These are phyloP conservation scores for Anoura caudifer DNA, from an alignment of 2,113 vertebrate species.

Conservation along the genomic window DNA sequence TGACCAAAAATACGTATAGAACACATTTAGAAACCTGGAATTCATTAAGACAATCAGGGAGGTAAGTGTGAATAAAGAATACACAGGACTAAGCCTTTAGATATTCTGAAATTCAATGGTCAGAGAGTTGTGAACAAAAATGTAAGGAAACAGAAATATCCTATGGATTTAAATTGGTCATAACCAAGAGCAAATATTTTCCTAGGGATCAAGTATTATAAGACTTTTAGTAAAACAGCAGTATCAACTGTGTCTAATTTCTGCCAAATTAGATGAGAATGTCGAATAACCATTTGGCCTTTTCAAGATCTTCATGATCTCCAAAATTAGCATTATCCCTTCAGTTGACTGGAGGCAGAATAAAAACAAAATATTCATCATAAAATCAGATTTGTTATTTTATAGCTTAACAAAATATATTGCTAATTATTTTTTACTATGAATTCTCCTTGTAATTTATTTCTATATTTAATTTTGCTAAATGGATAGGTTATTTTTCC, in stretches of 20 bases:
- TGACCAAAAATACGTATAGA: not conserved
- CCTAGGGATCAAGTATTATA: not conserved
- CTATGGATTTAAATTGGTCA: not conserved
- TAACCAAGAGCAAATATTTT: not conserved
- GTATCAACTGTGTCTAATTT: not conserved
- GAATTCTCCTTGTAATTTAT: not conserved
- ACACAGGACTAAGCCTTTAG: not conserved
- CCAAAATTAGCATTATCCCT: not conserved
- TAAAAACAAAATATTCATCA: not conserved
- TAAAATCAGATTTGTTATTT: not conserved
- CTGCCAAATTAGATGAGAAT: not conserved
- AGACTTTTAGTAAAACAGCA: not conserved
- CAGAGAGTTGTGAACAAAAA: not conserved
- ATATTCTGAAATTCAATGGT: not conserved
- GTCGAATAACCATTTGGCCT: not conserved
- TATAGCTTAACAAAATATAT: not conserved
- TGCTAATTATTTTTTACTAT: not conserved
- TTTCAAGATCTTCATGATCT: not conserved
- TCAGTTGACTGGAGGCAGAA: not conserved
- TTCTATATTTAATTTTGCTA: not conserved
- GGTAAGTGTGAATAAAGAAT: not conserved
- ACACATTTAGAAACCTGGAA: not conserved
- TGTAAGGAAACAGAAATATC: not conserved
- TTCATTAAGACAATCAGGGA: not conserved
- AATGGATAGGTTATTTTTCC: not conserved